Conservation (phyloP, 2,113 vertebrate species). For the Sisor rabdophorus region DNA sequence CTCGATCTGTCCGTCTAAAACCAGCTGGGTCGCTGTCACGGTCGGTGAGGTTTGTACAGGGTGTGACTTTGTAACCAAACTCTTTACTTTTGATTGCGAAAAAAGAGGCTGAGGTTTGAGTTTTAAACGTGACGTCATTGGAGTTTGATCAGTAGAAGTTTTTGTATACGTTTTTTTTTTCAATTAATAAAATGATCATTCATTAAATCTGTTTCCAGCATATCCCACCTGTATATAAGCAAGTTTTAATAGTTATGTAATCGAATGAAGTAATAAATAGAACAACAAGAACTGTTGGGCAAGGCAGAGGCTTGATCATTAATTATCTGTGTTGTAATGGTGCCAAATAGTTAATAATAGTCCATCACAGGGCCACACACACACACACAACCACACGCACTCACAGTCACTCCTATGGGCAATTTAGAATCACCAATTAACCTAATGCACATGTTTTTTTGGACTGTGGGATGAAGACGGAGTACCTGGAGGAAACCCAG, state of each 20-base stretch:
- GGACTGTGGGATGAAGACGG: too few relatives aligned
- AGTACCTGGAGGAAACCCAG: too few relatives aligned
- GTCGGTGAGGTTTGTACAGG: constrained; percentile 9
- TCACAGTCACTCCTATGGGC: too few relatives aligned
- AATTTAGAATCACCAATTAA: too few relatives aligned
- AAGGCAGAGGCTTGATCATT: too few relatives aligned
- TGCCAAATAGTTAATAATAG: too few relatives aligned
- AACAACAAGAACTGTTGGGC: not conserved
- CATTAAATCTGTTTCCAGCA: not conserved
- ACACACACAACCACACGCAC: too few relatives aligned
- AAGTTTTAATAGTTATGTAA: not conserved
- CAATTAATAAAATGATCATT: not conserved
- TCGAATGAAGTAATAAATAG: not conserved
- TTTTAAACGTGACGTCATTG: constrained; percentile 18
- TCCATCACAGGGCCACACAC: too few relatives aligned
- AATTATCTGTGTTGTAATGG: too few relatives aligned
- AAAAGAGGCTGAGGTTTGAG: constrained; percentile 40
- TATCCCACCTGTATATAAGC: too few relatives aligned
- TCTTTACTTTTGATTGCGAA: constrained; percentile 32
- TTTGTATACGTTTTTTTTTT: not conserved
- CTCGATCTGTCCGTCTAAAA: constrained; percentile 31
- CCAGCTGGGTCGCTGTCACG: constrained; percentile 1
- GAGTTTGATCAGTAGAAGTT: too few relatives aligned
- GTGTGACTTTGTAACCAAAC: constrained; percentile 45
- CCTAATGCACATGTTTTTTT: too few relatives aligned